Base-by-base conservation (phyloP, 1,140 invertebrate genomes). In the Macrobrachium rosenbergii region DNA sequence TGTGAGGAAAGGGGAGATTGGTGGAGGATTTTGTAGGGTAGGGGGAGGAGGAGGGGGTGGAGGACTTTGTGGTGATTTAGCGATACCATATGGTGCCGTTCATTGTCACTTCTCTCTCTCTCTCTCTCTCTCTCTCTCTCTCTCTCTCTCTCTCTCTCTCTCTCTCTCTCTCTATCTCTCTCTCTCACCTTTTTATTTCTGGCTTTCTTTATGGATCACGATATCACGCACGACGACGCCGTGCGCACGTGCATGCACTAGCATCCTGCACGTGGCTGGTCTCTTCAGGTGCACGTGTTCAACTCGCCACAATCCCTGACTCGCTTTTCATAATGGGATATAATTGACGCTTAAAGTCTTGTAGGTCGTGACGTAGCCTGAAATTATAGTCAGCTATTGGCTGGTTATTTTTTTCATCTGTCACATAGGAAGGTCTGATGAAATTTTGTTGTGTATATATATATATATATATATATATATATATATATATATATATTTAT, bases 401-500 rank as follows among this genome's bases (percentile, higher is more conserved):
- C 52, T 52, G 52, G 52, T 52, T 52, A 10, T 52, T 52, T 52
- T 52, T 10, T 52, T 52, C 52, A 8, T 52, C 52, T 52, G 52
- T 52, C 7, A 52, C 7, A 0, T 5, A 52, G 12, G 7, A 37
- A 37, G 28, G 28, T 37, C 3, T 37, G 28, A 3, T 37, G 28
- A 37, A 52, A 0, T 52, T 52, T 67, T 0, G 64, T 8, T 23
- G 0, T 67, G 7, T 67, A 67, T 67, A 23, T 67, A 67, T 67
- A 23, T 76, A 37, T 76, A 37, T 76, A 76, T 76, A 37, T 17
- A 76, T 37, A 37, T 76, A 76, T 37, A 37, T 76, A 76, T 76
- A 76, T 17, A 37, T 17, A 37, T 37, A 52, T 37, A 37, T 37
- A 76, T 37, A 37, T 37, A 76, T 28, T 2, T 43, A 76, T 19